Conservation (phyloP, 2,888 invertebrate genomes). For the Pemphredon lugubris region DNA sequence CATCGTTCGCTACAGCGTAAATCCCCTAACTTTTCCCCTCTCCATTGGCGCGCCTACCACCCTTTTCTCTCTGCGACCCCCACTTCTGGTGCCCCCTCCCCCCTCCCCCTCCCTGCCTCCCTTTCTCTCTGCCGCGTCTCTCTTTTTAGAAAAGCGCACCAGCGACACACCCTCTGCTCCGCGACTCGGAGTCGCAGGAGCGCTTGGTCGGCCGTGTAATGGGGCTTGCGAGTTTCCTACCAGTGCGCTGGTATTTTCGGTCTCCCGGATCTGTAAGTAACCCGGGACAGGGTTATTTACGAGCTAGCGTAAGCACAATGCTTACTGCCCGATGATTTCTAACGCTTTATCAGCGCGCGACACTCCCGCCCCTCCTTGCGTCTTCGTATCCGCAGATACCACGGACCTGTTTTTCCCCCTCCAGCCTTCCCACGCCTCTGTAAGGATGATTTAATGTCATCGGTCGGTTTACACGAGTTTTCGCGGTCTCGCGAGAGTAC, state of each 20-base stretch:
- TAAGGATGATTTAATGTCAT: conserved; percentile 46
- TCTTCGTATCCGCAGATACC: conserved; percentile 15
- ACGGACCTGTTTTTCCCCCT: conserved; percentile 23
- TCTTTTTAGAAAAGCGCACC: not conserved
- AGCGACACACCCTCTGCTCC: conserved; percentile 6
- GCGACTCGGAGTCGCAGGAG: conserved; percentile 31
- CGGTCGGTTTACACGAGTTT: not conserved
- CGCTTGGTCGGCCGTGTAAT: conserved; percentile 53
- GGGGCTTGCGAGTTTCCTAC: conserved; percentile 34
- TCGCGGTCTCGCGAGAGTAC: not conserved
- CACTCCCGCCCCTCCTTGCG: conserved; percentile 37
- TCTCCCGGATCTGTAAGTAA: conserved; percentile 43
- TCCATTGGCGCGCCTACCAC: not conserved
- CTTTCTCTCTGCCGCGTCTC: not conserved
- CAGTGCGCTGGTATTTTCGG: conserved; percentile 36
- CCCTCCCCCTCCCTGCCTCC: not conserved
- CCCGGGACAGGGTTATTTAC: conserved; percentile 47
- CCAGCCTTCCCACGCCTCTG: conserved; percentile 11
- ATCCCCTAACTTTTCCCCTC: conserved; percentile 14
- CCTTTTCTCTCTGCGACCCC: not conserved
- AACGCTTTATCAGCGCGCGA: conserved; percentile 56
- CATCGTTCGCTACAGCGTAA: conserved; percentile 41
- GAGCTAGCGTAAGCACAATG: conserved; percentile 56
- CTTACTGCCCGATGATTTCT: conserved; percentile 46
- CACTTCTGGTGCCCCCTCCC: not conserved